Evolutionary conservation across 2,113 vertebrate species (phyloP), one percentile per base, ranked within the genome.

Genomic region (Anoura caudifer): DNA sequence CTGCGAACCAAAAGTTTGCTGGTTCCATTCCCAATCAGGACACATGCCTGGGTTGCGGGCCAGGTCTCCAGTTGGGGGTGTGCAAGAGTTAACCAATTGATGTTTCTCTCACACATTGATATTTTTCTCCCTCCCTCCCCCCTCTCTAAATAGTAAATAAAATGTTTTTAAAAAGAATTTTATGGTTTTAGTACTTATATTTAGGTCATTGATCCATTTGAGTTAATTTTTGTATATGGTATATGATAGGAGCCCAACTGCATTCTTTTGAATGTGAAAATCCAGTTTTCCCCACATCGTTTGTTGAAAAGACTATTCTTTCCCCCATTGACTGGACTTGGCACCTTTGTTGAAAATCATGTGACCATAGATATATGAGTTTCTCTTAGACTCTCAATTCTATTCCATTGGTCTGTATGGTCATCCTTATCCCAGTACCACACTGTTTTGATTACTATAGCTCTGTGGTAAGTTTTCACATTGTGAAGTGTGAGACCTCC

Each of bases 81-180:
- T 14, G 28, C 28, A 31, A 63, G 20, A 63, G 61, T 28, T 28
- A 63, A 63, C 61, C 5, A 6, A 31, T 63, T 11, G 10, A 63
- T 63, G 28, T 63, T 63, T 31, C 61, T 31, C 28, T 63, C 28
- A 15, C 28, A 63, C 61, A 63, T 63, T 6, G 12, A 31, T 31
- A 31, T 63, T 63, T 63, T 31, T 31, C 59, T 61, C 59, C 59
- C 59, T 31, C 26, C 59, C 26, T 31, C 26, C 8, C 59, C 26
- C 31, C 59, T 61, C 59, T 61, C 26, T 63, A 63, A 31, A 63
- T 28, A 63, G 28, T 63, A 63, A 63, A 31, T 63, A 63, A 63
- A 63, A 63, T 73, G 91, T 97, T 82, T 52, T 93, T 80, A 50
- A 73, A 63, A 63, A 63, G 83, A 36, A 5, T 91, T 94, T 84